A percentile compares a stretch with the other conserved stretches of the same genome.
Evolutionary conservation across 2,888 invertebrate genomes (phyloP).

Genomic region (Dicyrtoma fusca): DNA sequence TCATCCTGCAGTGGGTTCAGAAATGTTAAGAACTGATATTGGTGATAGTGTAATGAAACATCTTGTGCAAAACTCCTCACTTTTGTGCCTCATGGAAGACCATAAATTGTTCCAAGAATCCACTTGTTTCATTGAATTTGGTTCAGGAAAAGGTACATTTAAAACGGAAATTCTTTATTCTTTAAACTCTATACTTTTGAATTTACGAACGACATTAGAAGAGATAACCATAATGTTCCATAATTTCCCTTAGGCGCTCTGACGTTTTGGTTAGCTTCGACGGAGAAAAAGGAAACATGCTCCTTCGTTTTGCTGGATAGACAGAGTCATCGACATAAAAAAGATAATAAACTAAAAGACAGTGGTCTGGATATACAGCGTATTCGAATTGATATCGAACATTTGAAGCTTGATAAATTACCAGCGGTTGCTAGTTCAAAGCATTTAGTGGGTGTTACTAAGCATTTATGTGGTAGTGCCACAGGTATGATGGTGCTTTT

Average conservation of each 20-base stretch:
- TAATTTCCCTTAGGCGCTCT: constrained; percentile 67
- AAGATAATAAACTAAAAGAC: constrained; percentile 68
- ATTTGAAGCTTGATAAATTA: constrained; percentile 69
- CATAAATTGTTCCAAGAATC: constrained; percentile 66
- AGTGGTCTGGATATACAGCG: constrained; percentile 64
- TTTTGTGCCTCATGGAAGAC: constrained; percentile 71
- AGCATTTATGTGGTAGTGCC: constrained; percentile 87
- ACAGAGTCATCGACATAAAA: constrained; percentile 79
- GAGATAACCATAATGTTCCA: neutral
- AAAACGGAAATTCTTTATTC: neutral
- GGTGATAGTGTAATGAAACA: constrained; percentile 65
- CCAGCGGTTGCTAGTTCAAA: constrained; percentile 62
- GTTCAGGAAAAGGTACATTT: constrained; percentile 79
- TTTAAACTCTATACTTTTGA: neutral
- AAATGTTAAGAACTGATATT: constrained; percentile 58
- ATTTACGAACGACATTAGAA: no score
- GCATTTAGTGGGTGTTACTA: constrained; percentile 72
- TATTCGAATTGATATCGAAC: constrained; percentile 79
- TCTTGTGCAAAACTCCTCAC: constrained; percentile 75
- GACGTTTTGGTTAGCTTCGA: constrained; percentile 74
- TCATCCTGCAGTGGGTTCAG: constrained; percentile 58
- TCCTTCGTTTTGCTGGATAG: constrained; percentile 77
- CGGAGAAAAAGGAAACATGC: constrained; percentile 63
- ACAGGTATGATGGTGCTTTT: no score
- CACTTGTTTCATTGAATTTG: constrained; percentile 82